Conservation (phyloP, 2,888 invertebrate genomes). For the Herminia tarsipennalis region DNA sequence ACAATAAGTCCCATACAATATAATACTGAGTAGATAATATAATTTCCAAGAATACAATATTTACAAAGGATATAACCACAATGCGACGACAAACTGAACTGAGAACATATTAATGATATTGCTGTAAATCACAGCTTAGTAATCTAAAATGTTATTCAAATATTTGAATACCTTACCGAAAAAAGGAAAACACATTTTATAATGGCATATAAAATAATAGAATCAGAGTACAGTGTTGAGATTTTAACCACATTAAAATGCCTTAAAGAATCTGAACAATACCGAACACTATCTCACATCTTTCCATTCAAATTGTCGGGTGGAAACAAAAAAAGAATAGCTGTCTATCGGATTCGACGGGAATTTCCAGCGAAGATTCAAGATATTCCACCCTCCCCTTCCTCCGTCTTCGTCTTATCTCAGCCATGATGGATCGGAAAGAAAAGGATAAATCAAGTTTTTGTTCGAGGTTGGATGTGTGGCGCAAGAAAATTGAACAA, state of each 20-base stretch:
- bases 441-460: conserved; percentile 74
- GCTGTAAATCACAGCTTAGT: no score
- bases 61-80: no score
- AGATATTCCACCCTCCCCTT: conserved; percentile 41
- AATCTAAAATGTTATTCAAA: no score
- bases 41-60: no score
- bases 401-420: conserved; percentile 58
- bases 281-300: conserved; percentile 41
- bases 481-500: conserved; percentile 36
- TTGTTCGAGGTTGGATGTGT: conserved; percentile 51
- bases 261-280: conserved; percentile 34
- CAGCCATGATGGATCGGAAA: conserved; percentile 69
- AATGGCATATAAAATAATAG: not conserved
- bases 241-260: conserved; percentile 35
- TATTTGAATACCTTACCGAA: not conserved
- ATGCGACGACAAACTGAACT: no score
- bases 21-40: no score
- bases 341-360: conserved; percentile 47
- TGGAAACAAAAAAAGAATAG: conserved; percentile 42
- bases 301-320: conserved; percentile 45
- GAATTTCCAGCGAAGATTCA: conserved; percentile 43
- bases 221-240: conserved; percentile 4
- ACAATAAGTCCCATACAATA: no score
- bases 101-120: no score
- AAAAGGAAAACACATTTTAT: not conserved